These are phyloP conservation scores for Pristis pectinata DNA, from an alignment of 2,797 vertebrate species.

Conservation along the genomic window DNA sequence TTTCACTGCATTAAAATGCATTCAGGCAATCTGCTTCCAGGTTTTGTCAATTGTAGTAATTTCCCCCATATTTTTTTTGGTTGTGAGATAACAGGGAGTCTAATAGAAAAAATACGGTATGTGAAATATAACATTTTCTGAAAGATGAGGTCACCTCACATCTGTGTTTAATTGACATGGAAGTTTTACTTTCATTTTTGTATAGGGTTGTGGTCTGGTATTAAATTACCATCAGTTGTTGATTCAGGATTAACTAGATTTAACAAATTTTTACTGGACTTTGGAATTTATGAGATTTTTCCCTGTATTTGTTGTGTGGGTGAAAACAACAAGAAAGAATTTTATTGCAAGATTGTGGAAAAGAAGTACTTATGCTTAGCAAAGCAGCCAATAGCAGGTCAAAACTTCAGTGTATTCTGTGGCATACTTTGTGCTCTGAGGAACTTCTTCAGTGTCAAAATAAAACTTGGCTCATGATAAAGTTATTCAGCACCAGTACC, in stretches of 20 bases:
- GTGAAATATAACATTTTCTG: slow-evolving; percentile 35
- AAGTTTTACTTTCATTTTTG: slow-evolving; percentile 39
- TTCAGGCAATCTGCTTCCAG: not conserved
- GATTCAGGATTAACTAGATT: slow-evolving; percentile 38
- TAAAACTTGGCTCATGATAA: not conserved
- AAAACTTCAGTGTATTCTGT: not conserved
- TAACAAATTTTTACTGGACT: slow-evolving; percentile 37
- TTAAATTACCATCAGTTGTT: slow-evolving; percentile 39
- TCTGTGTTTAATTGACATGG: slow-evolving; percentile 38
- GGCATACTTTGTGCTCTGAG: not conserved
- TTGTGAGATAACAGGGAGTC: not conserved
- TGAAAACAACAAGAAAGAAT: slow-evolving; percentile 16
- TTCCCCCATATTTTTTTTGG: not conserved
- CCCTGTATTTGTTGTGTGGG: slow-evolving; percentile 27
- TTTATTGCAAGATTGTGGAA: not conserved
- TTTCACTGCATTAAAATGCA: not conserved
- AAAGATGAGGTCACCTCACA: slow-evolving; percentile 37
- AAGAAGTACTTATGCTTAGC: slow-evolving; percentile 4
- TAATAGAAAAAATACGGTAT: slow-evolving; percentile 36
- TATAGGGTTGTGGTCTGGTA: slow-evolving; percentile 32
- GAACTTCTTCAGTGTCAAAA: not conserved
- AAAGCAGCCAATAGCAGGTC: not conserved
- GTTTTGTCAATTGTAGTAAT: not conserved
- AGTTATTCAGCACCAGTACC: not conserved
- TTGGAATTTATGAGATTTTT: slow-evolving; percentile 35